These are phyloP conservation scores for Cladorhizidae sp. DNA, from an alignment of 37 sponge, comb jelly and placozoan genomes.

Conservation along the genomic window DNA sequence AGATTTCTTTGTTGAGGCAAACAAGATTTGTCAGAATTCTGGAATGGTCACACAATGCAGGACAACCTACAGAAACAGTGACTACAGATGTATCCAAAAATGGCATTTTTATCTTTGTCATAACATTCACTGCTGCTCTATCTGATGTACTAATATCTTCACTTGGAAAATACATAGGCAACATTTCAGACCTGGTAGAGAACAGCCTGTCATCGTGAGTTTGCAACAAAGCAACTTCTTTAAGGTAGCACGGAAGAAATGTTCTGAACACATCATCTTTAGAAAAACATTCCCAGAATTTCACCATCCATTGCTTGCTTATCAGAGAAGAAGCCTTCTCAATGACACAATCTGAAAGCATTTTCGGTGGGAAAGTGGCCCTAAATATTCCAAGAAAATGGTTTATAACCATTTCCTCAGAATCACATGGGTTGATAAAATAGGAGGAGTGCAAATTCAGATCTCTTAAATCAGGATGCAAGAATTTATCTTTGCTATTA, in stretches of 20 bases:
- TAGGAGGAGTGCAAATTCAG: not conserved
- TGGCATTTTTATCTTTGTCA: conserved; percentile 23
- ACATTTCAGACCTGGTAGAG: not conserved
- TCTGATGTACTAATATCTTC: not conserved
- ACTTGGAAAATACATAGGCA: conserved; percentile 8
- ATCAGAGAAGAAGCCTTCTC: not conserved
- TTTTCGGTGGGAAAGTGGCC: not conserved
- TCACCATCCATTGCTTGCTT: not conserved
- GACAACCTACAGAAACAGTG: not conserved
- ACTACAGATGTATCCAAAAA: conserved; percentile 19
- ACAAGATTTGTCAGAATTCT: conserved; percentile 8
- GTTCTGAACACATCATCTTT: not conserved
- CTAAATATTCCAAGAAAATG: not conserved
- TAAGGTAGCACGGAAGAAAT: not conserved
- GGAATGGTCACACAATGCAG: conserved; percentile 4
- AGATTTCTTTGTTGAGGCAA: not conserved
- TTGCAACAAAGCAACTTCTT: conserved; percentile 31
- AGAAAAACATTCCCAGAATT: not conserved
- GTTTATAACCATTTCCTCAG: not conserved
- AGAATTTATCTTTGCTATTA: not conserved
- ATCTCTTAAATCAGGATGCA: not conserved
- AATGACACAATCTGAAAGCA: not conserved
- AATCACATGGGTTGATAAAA: not conserved
- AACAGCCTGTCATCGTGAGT: conserved; percentile 21
- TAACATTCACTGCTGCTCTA: not conserved